These are phyloP conservation scores for Ptychoptera albimana DNA, from an alignment of 2,888 invertebrate species.

Conservation along the genomic window DNA sequence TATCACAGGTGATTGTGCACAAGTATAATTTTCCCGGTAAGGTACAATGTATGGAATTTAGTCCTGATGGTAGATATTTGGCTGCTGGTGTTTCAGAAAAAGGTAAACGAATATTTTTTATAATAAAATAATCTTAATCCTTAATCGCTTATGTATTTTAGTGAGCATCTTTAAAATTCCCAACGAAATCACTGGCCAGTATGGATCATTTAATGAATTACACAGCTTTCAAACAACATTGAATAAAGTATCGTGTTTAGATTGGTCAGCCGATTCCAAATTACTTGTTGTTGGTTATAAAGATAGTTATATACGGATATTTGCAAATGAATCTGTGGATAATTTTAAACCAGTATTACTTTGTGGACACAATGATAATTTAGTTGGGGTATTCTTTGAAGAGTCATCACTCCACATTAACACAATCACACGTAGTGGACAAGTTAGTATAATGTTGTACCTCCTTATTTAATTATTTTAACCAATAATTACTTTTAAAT, in stretches of 20 bases:
- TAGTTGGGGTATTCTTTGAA: slow-evolving; percentile 82
- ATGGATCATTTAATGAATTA: slow-evolving; percentile 76
- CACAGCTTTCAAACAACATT: slow-evolving; percentile 65
- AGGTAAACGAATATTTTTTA: slow-evolving; percentile 32
- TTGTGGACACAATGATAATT: slow-evolving; percentile 69
- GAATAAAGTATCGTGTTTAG: slow-evolving; percentile 71
- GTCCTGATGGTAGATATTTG: slow-evolving; percentile 86
- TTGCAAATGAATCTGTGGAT: slow-evolving; percentile 52
- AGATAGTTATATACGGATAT: slow-evolving; percentile 76
- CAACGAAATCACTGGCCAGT: slow-evolving; percentile 60
- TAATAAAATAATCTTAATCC: neutral
- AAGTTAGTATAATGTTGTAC: slow-evolving; percentile 28
- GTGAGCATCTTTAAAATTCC: slow-evolving; percentile 80
- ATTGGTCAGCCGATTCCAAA: slow-evolving; percentile 88
- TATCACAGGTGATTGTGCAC: slow-evolving; percentile 70
- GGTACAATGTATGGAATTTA: slow-evolving; percentile 69
- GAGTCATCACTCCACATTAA: slow-evolving; percentile 68
- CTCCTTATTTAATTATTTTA: neutral
- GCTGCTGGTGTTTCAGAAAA: slow-evolving; percentile 77
- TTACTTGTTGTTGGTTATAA: slow-evolving; percentile 79
- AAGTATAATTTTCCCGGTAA: slow-evolving; percentile 65
- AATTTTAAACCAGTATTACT: slow-evolving; percentile 65
- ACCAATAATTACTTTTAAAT: neutral
- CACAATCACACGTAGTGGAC: slow-evolving; percentile 71
- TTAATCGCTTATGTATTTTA: slow-evolving; percentile 29